Evolutionary conservation across 92 coral and sea anemone species (phyloP).

Genomic region (Actinernus sp.): DNA sequence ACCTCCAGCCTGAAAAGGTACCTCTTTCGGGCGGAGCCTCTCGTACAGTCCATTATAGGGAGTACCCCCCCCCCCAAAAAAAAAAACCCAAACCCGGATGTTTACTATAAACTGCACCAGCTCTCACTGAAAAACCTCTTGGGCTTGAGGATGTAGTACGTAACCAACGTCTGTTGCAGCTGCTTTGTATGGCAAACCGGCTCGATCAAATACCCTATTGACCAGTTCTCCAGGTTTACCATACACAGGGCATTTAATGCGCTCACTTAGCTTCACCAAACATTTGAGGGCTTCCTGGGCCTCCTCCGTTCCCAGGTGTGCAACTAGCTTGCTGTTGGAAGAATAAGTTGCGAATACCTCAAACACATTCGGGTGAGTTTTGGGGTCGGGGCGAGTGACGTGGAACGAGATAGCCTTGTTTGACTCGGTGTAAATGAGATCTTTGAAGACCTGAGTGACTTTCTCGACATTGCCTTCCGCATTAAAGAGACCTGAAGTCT

Average conservation of each 20-base stretch:
- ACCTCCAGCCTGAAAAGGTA: too few relatives aligned
- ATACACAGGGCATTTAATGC: background rate
- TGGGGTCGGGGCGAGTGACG: background rate
- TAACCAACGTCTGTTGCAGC: background rate
- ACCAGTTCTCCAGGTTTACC: background rate
- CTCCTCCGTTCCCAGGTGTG: background rate
- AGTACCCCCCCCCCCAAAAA: too few relatives aligned
- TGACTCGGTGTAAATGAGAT: background rate
- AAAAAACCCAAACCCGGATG: too few relatives aligned
- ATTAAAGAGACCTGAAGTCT: too few relatives aligned
- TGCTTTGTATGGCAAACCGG: background rate
- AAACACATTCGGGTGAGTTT: background rate
- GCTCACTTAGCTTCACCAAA: background rate
- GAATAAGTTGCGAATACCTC: background rate
- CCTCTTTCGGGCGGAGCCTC: too few relatives aligned
- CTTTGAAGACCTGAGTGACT: background rate
- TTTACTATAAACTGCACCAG: too few relatives aligned
- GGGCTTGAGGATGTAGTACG: background rate
- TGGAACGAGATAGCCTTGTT: background rate
- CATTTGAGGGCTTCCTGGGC: background rate
- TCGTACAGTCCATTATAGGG: too few relatives aligned
- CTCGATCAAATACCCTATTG: background rate
- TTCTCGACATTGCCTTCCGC: background rate
- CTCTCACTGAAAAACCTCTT: background rate
- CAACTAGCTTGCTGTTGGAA: background rate